Conservation (phyloP, 2,888 invertebrate species). For the Drosophila borealis region DNA sequence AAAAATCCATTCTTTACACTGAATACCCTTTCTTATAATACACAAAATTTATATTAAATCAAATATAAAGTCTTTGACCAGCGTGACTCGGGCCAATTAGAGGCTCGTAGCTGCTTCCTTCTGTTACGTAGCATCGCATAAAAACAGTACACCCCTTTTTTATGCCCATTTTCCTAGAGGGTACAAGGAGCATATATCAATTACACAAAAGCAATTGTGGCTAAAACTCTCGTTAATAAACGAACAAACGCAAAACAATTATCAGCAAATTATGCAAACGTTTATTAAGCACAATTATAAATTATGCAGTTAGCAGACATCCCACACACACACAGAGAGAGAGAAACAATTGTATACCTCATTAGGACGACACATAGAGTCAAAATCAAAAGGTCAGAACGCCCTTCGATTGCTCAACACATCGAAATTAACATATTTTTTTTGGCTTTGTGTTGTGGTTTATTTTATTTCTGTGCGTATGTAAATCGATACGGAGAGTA, state of each 20-base stretch:
- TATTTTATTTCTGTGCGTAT: constrained; percentile 7
- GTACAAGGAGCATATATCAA: neutral
- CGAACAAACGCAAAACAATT: neutral
- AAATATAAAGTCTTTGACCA: no score
- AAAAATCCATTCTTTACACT: no score
- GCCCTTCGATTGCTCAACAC: constrained; percentile 28
- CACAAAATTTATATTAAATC: no score
- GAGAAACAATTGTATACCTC: neutral
- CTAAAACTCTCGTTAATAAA: neutral
- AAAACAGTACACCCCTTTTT: no score
- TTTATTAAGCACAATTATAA: constrained; percentile 2
- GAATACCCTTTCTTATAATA: no score
- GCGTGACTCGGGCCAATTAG: no score
- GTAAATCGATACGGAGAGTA: constrained; percentile 54
- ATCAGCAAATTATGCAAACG: neutral
- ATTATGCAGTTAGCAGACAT: constrained; percentile 3
- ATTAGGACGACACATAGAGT: neutral
- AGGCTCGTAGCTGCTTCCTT: no score
- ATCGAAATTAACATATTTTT: constrained; percentile 27
- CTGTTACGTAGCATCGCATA: no score
- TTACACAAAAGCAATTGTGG: neutral
- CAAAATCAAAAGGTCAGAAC: constrained; percentile 22
- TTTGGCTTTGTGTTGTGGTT: constrained; percentile 6
- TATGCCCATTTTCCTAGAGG: neutral
- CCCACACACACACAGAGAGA: neutral